Conservation (phyloP, 2,113 vertebrate genomes). For the Puffinus mauretanicus region DNA sequence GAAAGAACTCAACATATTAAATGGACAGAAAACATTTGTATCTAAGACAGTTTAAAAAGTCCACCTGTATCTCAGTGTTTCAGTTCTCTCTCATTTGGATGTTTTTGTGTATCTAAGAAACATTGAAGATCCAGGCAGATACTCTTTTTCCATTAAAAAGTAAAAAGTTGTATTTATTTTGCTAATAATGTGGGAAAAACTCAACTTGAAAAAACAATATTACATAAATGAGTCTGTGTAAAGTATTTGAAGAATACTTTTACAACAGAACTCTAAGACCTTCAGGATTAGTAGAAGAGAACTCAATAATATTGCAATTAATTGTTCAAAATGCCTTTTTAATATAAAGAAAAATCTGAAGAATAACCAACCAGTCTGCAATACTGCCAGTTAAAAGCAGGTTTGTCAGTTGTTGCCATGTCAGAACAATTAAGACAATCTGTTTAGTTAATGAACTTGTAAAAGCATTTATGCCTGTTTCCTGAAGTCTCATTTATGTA, state of each 20-base stretch:
- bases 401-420: not conserved
- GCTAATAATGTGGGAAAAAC: not conserved
- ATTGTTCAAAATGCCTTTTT: not conserved
- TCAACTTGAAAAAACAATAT: not conserved
- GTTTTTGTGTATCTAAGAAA: conserved; percentile 64
- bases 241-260: not conserved
- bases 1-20: conserved; percentile 60
- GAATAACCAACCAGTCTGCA: not conserved
- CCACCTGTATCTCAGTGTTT: conserved; percentile 70
- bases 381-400: not conserved
- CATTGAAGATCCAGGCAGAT: conserved; percentile 11
- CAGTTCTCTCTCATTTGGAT: conserved; percentile 42
- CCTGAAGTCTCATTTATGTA: not conserved
- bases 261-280: not conserved
- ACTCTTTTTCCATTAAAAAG: conserved; percentile 53
- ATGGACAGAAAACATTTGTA: conserved; percentile 70
- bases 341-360: not conserved
- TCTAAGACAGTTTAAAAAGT: conserved; percentile 60
- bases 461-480: not conserved
- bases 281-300: not conserved
- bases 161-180: conserved; percentile 45
- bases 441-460: not conserved
- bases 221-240: not conserved
- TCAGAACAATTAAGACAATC: not conserved
- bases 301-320: not conserved